Conservation (phyloP, 2,113 vertebrate genomes). For the Sphaerodactylus townsendi region DNA sequence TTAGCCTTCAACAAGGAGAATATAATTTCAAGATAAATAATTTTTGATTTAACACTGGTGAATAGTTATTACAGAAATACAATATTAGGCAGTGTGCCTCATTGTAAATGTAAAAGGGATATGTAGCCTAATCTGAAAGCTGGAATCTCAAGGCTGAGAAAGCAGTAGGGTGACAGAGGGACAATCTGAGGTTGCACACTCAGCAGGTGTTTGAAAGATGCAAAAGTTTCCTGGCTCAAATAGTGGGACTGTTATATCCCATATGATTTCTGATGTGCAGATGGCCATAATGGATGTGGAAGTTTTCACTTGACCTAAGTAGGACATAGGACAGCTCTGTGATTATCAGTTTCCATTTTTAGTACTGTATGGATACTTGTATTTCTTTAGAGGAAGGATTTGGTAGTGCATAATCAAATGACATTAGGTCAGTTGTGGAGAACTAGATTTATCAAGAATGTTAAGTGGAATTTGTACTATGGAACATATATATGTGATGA, state of each 20-base stretch:
- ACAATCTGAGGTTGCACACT: background rate
- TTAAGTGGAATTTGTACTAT: background rate
- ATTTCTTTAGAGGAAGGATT: background rate
- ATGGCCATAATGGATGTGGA: no score
- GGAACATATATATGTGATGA: background rate
- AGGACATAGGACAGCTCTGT: background rate
- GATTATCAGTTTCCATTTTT: background rate
- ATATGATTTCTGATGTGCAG: background rate
- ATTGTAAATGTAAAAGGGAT: background rate
- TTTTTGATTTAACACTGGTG: no score
- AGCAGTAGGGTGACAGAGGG: background rate
- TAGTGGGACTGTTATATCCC: background rate
- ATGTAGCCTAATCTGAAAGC: background rate
- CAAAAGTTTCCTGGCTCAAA: background rate
- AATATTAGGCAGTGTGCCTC: background rate
- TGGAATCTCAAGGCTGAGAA: background rate
- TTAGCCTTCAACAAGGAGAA: no score
- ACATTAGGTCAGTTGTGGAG: background rate
- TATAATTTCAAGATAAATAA: no score
- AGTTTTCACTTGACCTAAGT: background rate
- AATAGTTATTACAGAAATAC: background rate
- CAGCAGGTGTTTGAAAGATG: background rate
- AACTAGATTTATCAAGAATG: background rate
- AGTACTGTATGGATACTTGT: background rate
- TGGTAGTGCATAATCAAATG: background rate